Evolutionary conservation across 2,888 invertebrate species (phyloP).

Genomic region (Diarsia mendica): DNA sequence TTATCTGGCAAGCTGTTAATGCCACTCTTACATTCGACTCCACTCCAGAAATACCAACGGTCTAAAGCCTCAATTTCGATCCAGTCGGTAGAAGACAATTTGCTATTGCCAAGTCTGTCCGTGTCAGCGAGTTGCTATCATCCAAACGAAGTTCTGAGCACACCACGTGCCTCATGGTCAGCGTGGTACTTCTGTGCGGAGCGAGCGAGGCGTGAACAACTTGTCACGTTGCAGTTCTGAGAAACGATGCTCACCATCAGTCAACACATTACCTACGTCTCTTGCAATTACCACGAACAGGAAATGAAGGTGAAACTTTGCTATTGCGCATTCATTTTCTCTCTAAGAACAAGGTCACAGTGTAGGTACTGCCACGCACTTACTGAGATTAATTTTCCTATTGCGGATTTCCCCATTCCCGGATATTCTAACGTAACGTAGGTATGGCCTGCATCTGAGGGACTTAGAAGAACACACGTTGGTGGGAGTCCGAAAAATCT

Average conservation of each 20-base stretch:
- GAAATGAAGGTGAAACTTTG: constrained; percentile 21
- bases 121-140: background rate
- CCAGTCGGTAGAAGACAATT: background rate
- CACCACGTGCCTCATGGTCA: background rate
- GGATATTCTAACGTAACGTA: background rate
- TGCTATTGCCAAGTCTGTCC: background rate
- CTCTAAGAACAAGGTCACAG: constrained; percentile 14
- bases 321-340: constrained; percentile 8
- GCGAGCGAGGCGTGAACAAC: background rate
- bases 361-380: too few relatives aligned
- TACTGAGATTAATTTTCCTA: background rate
- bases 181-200: background rate
- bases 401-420: background rate
- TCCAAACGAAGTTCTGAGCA: background rate
- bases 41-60: background rate
- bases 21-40: background rate
- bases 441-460: background rate
- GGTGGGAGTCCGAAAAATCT: background rate
- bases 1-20: background rate
- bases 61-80: background rate
- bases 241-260: background rate
- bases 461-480: background rate
- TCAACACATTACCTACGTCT: background rate
- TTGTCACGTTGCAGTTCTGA: constrained; percentile 31
- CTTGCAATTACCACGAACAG: constrained; percentile 21